phyloP scores from a whole-genome alignment of 2,113 vertebrate genomes.

The Plecturocebus donacophilus region DNA sequence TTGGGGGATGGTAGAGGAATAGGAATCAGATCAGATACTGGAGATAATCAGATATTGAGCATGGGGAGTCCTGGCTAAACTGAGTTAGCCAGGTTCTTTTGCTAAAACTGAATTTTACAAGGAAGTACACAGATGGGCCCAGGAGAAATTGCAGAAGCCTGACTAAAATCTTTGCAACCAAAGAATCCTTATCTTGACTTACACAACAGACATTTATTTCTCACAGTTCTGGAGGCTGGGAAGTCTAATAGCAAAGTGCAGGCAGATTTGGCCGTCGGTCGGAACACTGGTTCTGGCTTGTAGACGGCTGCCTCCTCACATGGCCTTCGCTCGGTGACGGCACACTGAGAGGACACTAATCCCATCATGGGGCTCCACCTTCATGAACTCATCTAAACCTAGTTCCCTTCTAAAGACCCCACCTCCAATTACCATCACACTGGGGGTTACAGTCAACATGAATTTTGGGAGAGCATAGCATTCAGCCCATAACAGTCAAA shows the following conservation, averaged over 20 bases:
- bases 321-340: neutral
- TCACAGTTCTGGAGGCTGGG: neutral
- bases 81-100: neutral
- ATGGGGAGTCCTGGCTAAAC: neutral
- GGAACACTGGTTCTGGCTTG: neutral
- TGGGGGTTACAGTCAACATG: neutral
- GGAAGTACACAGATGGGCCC: neutral
- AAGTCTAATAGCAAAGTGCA: neutral
- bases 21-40: neutral
- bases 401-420: neutral
- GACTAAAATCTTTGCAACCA: neutral
- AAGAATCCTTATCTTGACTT: neutral
- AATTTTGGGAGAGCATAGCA: neutral
- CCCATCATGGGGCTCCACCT: neutral
- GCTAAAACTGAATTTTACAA: neutral
- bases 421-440: neutral
- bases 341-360: neutral
- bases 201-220: neutral
- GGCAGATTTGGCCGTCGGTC: neutral
- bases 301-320: neutral
- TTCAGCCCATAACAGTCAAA: neutral
- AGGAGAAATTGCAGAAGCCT: neutral
- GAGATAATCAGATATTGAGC: neutral
- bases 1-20: too few species aligned
- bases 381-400: neutral